phyloP scores from a whole-genome alignment of 2,888 invertebrate species.

The Pharmacophagus antenor region DNA sequence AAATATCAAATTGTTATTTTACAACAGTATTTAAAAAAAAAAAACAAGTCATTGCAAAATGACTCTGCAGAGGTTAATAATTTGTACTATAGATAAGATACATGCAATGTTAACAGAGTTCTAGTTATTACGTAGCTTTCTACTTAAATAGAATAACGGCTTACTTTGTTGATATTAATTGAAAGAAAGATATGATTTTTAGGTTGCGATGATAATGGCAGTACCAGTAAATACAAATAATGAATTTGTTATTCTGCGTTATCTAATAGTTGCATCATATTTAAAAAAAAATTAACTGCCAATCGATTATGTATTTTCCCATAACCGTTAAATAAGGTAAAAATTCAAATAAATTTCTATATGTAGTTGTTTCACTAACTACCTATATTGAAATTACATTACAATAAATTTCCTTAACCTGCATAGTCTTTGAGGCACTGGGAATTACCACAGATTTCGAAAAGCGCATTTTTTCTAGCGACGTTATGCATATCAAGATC shows the following conservation, averaged over 20 bases:
- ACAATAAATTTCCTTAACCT: conserved; percentile 11
- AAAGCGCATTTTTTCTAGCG: not conserved
- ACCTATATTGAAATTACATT: not conserved
- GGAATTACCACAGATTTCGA: conserved; percentile 8
- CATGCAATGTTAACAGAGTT: too few species aligned
- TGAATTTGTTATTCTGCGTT: not conserved
- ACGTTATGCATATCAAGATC: not conserved
- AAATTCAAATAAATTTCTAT: not conserved
- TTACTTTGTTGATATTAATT: not conserved
- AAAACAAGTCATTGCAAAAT: too few species aligned
- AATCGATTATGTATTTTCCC: not conserved
- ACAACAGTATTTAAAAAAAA: too few species aligned
- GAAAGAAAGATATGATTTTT: not conserved
- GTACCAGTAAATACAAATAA: not conserved
- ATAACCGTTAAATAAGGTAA: not conserved
- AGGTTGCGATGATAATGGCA: not conserved
- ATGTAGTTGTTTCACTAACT: not conserved
- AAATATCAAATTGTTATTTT: too few species aligned
- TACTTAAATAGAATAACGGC: too few species aligned
- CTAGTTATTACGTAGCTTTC: too few species aligned
- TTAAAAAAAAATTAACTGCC: not conserved
- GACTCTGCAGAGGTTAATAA: too few species aligned
- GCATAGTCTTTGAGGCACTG: not conserved
- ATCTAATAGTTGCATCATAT: not conserved
- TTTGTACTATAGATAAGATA: too few species aligned